phyloP scores from a whole-genome alignment of 1,140 invertebrate genomes.

The Bombus impatiens region DNA sequence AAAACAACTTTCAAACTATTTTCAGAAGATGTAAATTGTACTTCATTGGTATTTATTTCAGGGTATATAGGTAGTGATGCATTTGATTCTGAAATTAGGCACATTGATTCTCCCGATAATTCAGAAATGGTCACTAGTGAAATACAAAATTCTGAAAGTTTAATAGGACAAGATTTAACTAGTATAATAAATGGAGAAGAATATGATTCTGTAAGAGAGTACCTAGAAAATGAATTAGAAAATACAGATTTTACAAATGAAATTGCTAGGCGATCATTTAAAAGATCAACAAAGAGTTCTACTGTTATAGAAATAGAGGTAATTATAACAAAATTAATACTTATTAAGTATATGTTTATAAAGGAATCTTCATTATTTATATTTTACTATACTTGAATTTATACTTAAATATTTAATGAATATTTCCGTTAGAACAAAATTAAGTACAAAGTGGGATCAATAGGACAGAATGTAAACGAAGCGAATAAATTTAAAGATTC shows the following conservation, averaged over 20 bases:
- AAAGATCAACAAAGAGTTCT: constrained; percentile 75
- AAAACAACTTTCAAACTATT: background rate
- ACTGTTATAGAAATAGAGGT: constrained; percentile 49
- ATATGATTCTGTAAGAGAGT: constrained; percentile 80
- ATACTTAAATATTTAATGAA: background rate
- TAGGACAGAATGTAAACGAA: background rate
- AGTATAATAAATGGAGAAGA: constrained; percentile 84
- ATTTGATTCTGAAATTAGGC: constrained; percentile 84
- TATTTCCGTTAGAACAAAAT: constrained; percentile 24
- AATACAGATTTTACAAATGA: constrained; percentile 84
- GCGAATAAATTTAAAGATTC: constrained; percentile 23
- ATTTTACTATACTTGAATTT: background rate
- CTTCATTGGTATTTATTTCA: constrained; percentile 71
- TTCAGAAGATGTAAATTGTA: constrained; percentile 9
- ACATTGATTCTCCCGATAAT: constrained; percentile 91
- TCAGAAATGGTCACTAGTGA: constrained; percentile 88
- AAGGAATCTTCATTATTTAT: background rate
- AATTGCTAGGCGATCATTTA: constrained; percentile 89
- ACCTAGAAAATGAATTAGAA: constrained; percentile 82
- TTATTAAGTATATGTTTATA: background rate
- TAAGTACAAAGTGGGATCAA: constrained; percentile 24
- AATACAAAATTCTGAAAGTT: constrained; percentile 87
- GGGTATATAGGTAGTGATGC: constrained; percentile 79
- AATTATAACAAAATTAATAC: background rate
- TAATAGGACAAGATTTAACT: constrained; percentile 86